A percentile compares a stretch with the other conserved stretches of the same genome.
Conservation (phyloP, 2,888 invertebrate genomes). For the Temnothorax ravouxi region DNA sequence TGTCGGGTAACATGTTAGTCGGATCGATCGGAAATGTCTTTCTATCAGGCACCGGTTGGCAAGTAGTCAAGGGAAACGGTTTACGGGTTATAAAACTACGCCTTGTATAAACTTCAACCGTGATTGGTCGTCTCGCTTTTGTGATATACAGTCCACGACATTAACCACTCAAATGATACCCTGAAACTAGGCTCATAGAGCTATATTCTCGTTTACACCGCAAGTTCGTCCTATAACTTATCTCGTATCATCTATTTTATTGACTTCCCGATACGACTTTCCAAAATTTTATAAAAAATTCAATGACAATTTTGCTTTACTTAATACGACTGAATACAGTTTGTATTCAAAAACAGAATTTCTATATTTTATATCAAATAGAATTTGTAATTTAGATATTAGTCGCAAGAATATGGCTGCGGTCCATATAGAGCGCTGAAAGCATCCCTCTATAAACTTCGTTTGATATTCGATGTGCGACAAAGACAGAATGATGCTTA, state of each 20-base stretch:
- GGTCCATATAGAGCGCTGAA: too few species aligned
- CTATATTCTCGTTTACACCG: constrained; percentile 11
- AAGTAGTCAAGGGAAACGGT: constrained; percentile 29
- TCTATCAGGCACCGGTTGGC: constrained; percentile 30
- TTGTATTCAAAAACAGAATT: neutral
- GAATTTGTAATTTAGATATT: constrained; percentile 9
- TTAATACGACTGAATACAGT: neutral
- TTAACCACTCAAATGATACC: constrained; percentile 23
- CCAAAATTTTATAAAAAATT: neutral
- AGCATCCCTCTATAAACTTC: too few species aligned
- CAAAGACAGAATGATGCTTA: too few species aligned
- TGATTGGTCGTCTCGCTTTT: constrained; percentile 36
- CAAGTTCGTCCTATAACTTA: neutral
- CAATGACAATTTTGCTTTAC: neutral
- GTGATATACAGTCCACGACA: constrained; percentile 30
- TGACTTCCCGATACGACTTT: neutral
- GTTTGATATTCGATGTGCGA: too few species aligned
- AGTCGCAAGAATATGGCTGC: neutral
- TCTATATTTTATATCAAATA: neutral
- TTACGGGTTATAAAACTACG: constrained; percentile 37
- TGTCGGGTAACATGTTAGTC: neutral
- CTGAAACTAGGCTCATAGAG: neutral
- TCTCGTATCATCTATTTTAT: constrained; percentile 18
- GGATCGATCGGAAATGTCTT: constrained; percentile 22
- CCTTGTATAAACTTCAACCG: constrained; percentile 36